Evolutionary conservation across 2,888 invertebrate genomes (phyloP).

Genomic region (Aspidiotus rigidus): DNA sequence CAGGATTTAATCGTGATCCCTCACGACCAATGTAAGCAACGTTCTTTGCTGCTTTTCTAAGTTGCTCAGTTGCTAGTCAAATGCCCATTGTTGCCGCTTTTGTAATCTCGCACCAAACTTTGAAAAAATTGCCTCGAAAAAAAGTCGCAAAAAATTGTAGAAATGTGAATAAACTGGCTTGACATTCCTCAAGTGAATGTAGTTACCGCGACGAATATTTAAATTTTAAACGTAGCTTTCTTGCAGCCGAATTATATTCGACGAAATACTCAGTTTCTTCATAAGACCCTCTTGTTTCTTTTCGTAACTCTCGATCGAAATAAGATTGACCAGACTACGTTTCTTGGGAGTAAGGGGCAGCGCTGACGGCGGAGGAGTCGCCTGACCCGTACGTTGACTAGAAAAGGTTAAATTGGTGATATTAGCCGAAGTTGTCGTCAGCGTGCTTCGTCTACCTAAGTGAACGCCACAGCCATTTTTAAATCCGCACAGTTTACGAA

Average conservation of each 20-base stretch:
- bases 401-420: conserved; percentile 28
- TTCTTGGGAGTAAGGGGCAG: conserved; percentile 37
- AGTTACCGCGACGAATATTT: no score
- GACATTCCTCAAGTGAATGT: no score
- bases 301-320: conserved; percentile 35
- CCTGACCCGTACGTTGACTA: conserved; percentile 15
- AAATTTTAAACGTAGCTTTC: conserved; percentile 37
- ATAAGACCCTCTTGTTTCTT: conserved; percentile 34
- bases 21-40: no score
- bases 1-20: no score
- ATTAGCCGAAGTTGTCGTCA: conserved; percentile 41
- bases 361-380: conserved; percentile 21
- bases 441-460: conserved; percentile 57
- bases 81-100: no score
- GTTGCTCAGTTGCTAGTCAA: no score
- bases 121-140: no score
- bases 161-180: no score
- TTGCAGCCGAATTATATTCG: conserved; percentile 35
- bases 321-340: conserved; percentile 38
- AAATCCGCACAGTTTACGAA: conserved; percentile 64
- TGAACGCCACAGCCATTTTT: conserved; percentile 43
- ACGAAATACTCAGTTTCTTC: conserved; percentile 36
- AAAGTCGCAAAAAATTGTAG: no score
- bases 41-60: no score
- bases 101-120: no score